phyloP scores from a whole-genome alignment of 2,797 vertebrate species.

The Syncerus caffer region DNA sequence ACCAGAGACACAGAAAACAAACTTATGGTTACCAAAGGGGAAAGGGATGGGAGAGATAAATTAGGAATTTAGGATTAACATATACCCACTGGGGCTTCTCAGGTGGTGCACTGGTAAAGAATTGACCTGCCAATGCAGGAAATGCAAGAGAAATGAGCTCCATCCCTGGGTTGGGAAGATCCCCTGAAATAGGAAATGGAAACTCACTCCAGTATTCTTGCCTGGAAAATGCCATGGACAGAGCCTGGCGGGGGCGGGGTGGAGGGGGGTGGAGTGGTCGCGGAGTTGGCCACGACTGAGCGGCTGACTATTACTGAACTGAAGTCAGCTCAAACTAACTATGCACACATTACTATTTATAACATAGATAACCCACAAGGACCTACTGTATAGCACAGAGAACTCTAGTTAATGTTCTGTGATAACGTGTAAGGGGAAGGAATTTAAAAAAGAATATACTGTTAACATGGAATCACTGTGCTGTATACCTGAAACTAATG shows the following conservation, averaged over 20 bases:
- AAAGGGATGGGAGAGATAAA: background rate
- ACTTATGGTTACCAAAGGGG: background rate
- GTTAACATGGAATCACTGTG: background rate
- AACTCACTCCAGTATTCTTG: background rate
- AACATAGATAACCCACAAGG: background rate
- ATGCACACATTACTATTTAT: background rate
- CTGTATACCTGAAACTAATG: background rate
- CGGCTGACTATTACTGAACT: background rate
- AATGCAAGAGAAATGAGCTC: background rate
- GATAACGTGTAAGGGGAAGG: background rate
- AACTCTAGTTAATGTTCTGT: background rate
- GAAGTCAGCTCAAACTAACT: background rate
- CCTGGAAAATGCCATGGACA: background rate
- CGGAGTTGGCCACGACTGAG: background rate
- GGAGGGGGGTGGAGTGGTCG: too few relatives aligned
- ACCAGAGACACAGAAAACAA: background rate
- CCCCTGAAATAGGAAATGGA: background rate
- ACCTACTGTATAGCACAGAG: background rate
- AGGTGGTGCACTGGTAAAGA: background rate
- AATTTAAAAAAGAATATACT: background rate
- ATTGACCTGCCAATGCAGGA: background rate
- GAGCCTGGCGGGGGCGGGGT: background rate
- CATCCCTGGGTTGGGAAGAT: background rate
- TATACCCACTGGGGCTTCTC: background rate
- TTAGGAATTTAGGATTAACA: background rate